phyloP scores from a whole-genome alignment of 2,797 vertebrate species.

The Silurus aristotelis region DNA sequence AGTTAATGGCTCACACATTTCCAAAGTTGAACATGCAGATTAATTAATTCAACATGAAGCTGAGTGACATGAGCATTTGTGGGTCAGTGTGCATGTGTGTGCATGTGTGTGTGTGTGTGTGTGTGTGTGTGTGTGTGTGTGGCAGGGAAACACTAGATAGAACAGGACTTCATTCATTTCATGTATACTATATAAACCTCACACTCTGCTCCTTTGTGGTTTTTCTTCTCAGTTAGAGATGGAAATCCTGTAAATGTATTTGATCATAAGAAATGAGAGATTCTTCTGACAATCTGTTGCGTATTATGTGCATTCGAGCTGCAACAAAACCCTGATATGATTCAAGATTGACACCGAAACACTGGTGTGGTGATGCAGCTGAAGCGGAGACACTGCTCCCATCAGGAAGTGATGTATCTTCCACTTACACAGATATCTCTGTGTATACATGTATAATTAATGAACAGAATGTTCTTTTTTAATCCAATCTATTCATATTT shows the following conservation, averaged over 20 bases:
- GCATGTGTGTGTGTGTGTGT: background rate
- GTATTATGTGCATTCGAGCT: background rate
- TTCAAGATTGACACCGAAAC: background rate
- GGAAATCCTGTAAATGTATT: background rate
- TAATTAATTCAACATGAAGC: background rate
- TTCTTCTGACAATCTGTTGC: background rate
- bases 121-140: background rate
- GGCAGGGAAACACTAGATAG: background rate
- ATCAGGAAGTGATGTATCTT: background rate
- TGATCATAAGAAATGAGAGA: too few species aligned
- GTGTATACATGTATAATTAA: background rate
- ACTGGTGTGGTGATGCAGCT: background rate
- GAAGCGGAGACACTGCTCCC: background rate
- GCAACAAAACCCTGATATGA: background rate
- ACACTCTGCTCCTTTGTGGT: too few species aligned
- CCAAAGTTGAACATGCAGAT: background rate
- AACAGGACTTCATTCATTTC: background rate
- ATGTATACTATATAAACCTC: too few species aligned
- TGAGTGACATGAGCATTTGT: background rate
- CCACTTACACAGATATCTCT: background rate
- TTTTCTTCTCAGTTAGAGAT: background rate
- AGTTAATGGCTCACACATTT: conserved; percentile 15
- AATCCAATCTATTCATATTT: background rate
- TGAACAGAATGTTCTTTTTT: background rate
- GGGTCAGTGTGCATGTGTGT: background rate